phyloP scores from a whole-genome alignment of 2,113 vertebrate species.

The Platycercus adscitus region DNA sequence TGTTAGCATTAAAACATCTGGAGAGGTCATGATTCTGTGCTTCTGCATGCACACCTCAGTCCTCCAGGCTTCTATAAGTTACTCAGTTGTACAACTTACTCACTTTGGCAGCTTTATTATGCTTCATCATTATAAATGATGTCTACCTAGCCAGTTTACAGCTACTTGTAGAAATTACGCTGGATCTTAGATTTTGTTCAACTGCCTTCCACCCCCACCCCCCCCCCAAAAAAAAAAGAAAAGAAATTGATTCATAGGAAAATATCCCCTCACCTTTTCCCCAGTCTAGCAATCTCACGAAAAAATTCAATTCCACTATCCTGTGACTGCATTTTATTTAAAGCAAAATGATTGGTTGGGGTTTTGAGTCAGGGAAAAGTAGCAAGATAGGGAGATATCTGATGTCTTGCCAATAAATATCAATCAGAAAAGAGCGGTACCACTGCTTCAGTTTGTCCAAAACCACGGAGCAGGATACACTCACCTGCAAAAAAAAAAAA shows the following conservation, averaged over 20 bases:
- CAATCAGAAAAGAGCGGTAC: neutral
- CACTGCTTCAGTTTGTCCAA: neutral
- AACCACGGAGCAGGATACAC: neutral
- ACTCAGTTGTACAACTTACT: neutral
- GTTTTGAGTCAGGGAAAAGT: conserved; percentile 14
- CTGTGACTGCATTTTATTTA: neutral
- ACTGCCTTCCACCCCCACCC: neutral
- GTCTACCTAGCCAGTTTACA: neutral
- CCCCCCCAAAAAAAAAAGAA: too few species aligned
- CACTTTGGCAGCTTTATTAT: neutral
- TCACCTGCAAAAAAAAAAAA: neutral
- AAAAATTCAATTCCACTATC: neutral
- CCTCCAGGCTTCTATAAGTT: neutral
- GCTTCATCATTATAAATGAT: neutral
- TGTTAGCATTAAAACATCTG: neutral
- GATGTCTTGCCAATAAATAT: neutral
- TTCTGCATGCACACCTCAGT: neutral
- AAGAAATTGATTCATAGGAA: neutral
- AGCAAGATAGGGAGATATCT: conserved; percentile 4
- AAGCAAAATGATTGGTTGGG: conserved; percentile 7
- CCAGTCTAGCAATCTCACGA: neutral
- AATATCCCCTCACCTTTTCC: neutral
- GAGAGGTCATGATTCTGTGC: neutral
- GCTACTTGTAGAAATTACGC: neutral
- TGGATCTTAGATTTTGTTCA: neutral